Evolutionary conservation across 2,113 vertebrate genomes (phyloP), one percentile per base, ranked within the genome.

Genomic region (Fulmarus glacialis): DNA sequence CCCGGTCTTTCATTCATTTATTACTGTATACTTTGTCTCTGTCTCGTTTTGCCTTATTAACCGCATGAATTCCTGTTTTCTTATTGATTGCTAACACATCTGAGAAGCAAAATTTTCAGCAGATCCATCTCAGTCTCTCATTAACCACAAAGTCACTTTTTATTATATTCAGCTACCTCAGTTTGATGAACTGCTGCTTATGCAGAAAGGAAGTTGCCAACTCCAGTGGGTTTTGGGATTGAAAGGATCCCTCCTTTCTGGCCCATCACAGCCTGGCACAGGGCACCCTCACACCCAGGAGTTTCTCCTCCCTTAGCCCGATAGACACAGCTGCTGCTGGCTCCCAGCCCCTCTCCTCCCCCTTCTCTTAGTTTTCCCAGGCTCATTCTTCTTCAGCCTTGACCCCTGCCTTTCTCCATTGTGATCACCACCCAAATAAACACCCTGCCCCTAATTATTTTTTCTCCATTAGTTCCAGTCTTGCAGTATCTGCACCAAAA

Each of bases 211-310:
- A 82, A 79, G 29, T 15, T 88, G 58, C 38, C n/a, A 79, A 40
- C 18, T 12, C 20, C 32, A 22, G 20, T 6, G 15, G 17, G 7
- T 19, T 58, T 26, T 74, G 52, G 29, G 38, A n/a, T 26, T 47
- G 62, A 47, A 60, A 36, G 30, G 26, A 56, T 70, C 11, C 4
- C 27, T 74, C 56, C 24, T 78, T 53, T 38, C 30, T 24, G 16
- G 18, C 6, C 60, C 45, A 36, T 20, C 1, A 0, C 15, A 66
- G 50, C 17, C 34, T 53, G 15, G 14, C 18, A 9, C 1, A 0
- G 32, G 11, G 29, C 20, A 71, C n/a, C 8, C 26, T 48, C 20
- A 50, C 22, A 52, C 8, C 5, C 20, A 66, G 63, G n/a, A 74
- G 2, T 24, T 82, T 52, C 19, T 84, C 4, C 55, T 78, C 9